These are phyloP conservation scores for Apocheima hispidaria DNA, from an alignment of 2,888 invertebrate genomes.

Conservation along the genomic window DNA sequence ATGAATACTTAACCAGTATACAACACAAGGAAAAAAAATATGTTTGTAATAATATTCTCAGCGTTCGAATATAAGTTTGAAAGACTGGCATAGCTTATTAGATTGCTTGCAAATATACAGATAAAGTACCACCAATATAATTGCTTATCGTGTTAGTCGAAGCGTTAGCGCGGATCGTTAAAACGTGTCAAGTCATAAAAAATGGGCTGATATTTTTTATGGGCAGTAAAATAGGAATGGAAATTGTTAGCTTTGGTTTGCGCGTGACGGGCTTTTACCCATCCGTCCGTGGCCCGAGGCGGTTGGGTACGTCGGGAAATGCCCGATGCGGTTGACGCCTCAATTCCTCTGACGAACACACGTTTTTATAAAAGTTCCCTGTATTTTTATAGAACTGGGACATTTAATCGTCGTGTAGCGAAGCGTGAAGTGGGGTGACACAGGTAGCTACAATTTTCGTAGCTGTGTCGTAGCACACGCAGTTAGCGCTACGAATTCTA, in stretches of 20 bases:
- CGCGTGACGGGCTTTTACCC: constrained; percentile 42
- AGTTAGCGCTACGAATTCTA: constrained; percentile 4
- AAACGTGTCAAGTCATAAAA: constrained; percentile 62
- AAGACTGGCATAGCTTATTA: not conserved
- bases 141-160: constrained; percentile 33
- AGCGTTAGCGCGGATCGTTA: constrained; percentile 56
- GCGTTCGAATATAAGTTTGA: too few species aligned
- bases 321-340: constrained; percentile 35
- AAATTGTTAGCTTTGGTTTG: constrained; percentile 58
- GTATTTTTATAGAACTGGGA: constrained; percentile 18
- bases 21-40: too few species aligned
- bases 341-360: constrained; percentile 31
- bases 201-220: constrained; percentile 69
- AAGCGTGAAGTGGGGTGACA: constrained; percentile 9
- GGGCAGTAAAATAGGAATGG: constrained; percentile 67
- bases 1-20: too few species aligned
- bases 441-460: constrained; percentile 8
- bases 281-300: constrained; percentile 21
- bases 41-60: too few species aligned
- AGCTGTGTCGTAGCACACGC: not conserved
- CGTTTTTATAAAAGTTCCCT: constrained; percentile 31
- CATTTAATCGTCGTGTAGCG: constrained; percentile 19
- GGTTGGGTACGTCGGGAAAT: constrained; percentile 15
- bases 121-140: not conserved
- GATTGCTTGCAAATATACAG: not conserved